Percentiles rank a stretch among this genome's conserved stretches.
Conservation (phyloP, 2,888 invertebrate species). For the Reticulitermes lucifugus region DNA sequence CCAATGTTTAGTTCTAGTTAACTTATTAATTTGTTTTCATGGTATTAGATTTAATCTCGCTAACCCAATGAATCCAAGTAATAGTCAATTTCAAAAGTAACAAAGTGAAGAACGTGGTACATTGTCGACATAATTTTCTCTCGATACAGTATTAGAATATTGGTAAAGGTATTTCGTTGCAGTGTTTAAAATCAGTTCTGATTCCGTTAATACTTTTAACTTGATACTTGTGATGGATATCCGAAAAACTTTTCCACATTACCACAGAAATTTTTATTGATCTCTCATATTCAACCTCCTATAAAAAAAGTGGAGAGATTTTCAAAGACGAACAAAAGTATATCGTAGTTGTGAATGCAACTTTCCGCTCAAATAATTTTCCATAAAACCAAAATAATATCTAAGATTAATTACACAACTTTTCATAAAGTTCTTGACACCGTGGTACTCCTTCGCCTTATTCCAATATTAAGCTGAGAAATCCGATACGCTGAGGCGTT, state of each 20-base stretch:
- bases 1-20: too few relatives aligned
- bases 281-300: not conserved
- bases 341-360: not conserved
- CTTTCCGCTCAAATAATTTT: not conserved
- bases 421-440: not conserved
- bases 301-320: not conserved
- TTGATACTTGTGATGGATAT: not conserved
- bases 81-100: too few relatives aligned
- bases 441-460: not conserved
- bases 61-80: too few relatives aligned
- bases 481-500: not conserved
- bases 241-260: not conserved
- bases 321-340: not conserved
- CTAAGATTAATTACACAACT: conserved; percentile 17
- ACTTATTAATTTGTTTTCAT: too few relatives aligned
- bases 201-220: too few relatives aligned
- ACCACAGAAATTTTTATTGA: not conserved
- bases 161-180: too few relatives aligned
- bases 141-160: too few relatives aligned
- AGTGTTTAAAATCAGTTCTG: too few relatives aligned
- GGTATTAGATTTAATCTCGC: too few relatives aligned
- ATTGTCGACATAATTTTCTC: too few relatives aligned
- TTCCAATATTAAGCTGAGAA: not conserved
- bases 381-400: not conserved
- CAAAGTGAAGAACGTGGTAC: too few relatives aligned